Evolutionary conservation across 2,797 vertebrate genomes (phyloP).

Genomic region (Hyperoplus immaculatus): DNA sequence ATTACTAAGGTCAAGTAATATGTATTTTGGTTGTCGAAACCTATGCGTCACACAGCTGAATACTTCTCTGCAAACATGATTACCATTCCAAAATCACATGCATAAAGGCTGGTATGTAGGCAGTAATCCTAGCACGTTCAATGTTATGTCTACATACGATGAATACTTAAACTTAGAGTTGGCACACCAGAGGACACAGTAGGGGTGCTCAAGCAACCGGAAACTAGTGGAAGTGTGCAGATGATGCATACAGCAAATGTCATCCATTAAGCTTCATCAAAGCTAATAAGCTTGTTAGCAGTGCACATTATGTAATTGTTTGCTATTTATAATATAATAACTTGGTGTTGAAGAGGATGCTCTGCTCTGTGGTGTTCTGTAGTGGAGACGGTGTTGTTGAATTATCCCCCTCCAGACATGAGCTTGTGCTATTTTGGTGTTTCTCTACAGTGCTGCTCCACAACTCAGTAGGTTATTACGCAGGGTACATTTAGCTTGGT

Average conservation of each 20-base stretch:
- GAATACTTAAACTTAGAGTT: conserved; percentile 40
- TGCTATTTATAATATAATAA: background rate
- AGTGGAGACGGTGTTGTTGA: conserved; percentile 35
- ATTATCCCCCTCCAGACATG: conserved; percentile 39
- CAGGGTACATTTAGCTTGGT: conserved; percentile 33
- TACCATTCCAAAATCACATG: conserved; percentile 44
- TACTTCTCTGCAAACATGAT: conserved; percentile 42
- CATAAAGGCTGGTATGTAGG: conserved; percentile 62
- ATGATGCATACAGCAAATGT: background rate
- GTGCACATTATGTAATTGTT: conserved; percentile 3
- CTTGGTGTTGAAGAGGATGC: conserved; percentile 14
- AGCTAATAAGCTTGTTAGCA: conserved; percentile 3
- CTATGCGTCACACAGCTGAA: too few species aligned
- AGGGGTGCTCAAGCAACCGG: conserved; percentile 29
- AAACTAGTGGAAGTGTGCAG: conserved; percentile 23
- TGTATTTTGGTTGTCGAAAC: too few species aligned
- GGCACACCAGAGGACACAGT: conserved; percentile 16
- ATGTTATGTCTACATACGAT: conserved; percentile 27
- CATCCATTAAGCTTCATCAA: background rate
- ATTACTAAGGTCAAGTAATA: background rate
- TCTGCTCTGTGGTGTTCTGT: conserved; percentile 25
- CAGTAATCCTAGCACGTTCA: conserved; percentile 51
- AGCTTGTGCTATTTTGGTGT: conserved; percentile 68
- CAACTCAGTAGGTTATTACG: conserved; percentile 54
- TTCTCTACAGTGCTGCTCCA: conserved; percentile 61